Evolutionary conservation across 1,140 invertebrate species (phyloP).

Genomic region (Ditylenchus dipsaci): DNA sequence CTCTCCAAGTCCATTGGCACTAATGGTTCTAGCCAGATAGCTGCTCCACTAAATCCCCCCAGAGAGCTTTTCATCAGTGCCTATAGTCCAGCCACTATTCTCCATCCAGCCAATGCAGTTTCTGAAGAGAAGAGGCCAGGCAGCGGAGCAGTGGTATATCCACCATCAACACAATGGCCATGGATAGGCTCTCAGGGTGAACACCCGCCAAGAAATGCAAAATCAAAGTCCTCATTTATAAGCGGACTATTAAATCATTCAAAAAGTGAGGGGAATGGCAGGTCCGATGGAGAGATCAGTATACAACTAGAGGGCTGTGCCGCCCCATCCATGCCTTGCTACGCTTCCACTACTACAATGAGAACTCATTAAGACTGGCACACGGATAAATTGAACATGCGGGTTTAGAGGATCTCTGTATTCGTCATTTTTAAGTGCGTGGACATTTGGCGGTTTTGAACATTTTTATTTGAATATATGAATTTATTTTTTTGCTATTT

Average conservation of each 20-base stretch:
- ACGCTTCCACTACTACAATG: neutral
- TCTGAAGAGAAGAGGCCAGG: neutral
- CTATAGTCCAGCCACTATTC: neutral
- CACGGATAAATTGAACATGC: neutral
- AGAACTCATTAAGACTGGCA: neutral
- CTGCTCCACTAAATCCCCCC: neutral
- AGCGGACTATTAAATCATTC: neutral
- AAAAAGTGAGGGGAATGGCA: neutral
- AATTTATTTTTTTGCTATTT: no score
- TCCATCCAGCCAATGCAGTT: neutral
- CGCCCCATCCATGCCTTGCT: conserved; percentile 3
- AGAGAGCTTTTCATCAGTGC: neutral
- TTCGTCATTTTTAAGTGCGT: neutral
- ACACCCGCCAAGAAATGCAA: neutral
- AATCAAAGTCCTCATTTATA: neutral
- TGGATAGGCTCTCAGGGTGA: neutral
- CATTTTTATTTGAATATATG: no score
- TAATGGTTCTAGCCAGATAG: neutral
- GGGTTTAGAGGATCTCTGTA: neutral
- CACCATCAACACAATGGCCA: neutral
- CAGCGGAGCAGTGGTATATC: neutral
- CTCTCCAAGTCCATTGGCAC: conserved; percentile 1
- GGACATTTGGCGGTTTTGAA: no score
- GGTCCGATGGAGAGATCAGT: conserved; percentile 7
- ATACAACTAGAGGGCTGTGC: conserved; percentile 21